Conservation (phyloP, 2,888 invertebrate species). For the Xanthia icteritia region DNA sequence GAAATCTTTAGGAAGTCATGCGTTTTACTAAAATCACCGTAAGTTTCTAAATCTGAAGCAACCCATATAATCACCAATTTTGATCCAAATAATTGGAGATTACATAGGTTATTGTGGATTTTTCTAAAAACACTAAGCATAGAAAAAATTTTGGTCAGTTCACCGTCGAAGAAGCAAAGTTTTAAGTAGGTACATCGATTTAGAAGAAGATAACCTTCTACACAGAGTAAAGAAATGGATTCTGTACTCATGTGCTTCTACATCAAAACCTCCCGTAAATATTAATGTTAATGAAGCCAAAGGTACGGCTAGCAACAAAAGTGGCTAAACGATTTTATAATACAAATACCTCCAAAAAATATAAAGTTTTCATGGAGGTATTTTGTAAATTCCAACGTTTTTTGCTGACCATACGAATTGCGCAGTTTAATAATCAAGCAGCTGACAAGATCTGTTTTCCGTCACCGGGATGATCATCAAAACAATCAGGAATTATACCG, state of each 20-base stretch:
- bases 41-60: no score
- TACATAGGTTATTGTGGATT: no score
- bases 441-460: conserved; percentile 52
- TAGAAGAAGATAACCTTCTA: neutral
- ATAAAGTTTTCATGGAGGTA: neutral
- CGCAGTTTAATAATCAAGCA: conserved; percentile 44
- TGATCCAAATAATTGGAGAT: no score
- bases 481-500: conserved; percentile 51
- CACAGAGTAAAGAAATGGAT: no score
- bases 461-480: conserved; percentile 49
- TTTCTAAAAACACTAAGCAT: neutral
- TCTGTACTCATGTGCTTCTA: neutral
- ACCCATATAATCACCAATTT: no score
- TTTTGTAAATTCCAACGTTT: neutral
- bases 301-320: neutral
- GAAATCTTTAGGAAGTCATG: neutral
- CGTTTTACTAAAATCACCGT: no score
- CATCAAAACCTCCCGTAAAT: neutral
- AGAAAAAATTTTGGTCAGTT: neutral
- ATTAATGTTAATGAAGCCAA: conserved; percentile 6
- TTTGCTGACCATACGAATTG: conserved; percentile 32
- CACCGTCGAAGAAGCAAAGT: neutral
- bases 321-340: neutral
- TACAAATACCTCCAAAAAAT: neutral
- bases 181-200: conserved; percentile 4